These are phyloP conservation scores for Onychomys torridus DNA, from an alignment of 2,797 vertebrate species.

Conservation along the genomic window DNA sequence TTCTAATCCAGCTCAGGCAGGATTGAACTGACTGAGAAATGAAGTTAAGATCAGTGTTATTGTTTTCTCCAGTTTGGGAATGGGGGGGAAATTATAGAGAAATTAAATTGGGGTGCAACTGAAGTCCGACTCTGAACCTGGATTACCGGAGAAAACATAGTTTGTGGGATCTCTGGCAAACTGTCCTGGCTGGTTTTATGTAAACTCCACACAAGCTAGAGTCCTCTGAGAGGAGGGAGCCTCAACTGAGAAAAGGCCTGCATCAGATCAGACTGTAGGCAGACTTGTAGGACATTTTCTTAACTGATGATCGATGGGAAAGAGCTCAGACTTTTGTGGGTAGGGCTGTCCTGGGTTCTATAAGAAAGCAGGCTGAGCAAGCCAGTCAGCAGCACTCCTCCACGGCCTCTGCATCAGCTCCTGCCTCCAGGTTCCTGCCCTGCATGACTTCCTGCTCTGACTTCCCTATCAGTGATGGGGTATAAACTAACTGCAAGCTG, in stretches of 20 bases:
- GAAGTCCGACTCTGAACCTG: not conserved
- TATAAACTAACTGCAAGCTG: not conserved
- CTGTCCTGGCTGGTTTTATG: not conserved
- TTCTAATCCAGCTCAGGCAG: not conserved
- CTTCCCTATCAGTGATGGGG: not conserved
- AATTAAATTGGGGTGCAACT: not conserved
- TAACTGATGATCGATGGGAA: not conserved
- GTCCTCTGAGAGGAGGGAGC: not conserved
- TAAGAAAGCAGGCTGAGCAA: not conserved
- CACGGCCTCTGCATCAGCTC: not conserved
- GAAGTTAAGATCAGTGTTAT: not conserved
- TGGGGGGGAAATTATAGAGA: not conserved
- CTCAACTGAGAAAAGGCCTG: not conserved
- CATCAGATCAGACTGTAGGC: not conserved
- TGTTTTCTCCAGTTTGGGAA: conserved; percentile 25
- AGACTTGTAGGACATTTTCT: not conserved
- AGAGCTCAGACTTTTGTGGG: not conserved
- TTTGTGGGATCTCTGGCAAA: not conserved
- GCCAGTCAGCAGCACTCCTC: too few relatives aligned
- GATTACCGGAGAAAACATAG: not conserved
- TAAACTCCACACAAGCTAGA: not conserved
- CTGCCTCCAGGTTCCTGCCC: not conserved
- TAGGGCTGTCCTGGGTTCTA: not conserved
- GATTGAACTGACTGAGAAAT: not conserved
- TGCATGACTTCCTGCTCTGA: not conserved